A percentile compares a stretch with the other conserved stretches of the same genome.
Conservation (phyloP, 2,888 invertebrate species). For the Syrphus vitripennis region DNA sequence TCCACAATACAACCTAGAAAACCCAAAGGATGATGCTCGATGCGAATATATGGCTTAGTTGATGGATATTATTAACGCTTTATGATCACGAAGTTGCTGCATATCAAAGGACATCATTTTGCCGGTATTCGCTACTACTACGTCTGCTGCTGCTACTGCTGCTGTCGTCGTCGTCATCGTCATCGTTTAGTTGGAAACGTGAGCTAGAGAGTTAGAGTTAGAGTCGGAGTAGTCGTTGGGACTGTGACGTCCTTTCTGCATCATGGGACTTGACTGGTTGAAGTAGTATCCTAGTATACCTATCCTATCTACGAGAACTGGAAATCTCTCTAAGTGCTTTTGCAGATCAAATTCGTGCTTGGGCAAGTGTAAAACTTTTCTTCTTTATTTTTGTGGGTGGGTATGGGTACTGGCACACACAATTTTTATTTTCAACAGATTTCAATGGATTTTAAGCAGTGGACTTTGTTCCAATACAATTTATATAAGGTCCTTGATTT, state of each 20-base stretch:
- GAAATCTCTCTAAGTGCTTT: slow-evolving; percentile 71
- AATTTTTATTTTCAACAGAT: neutral
- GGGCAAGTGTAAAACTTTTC: slow-evolving; percentile 65
- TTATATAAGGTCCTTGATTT: neutral
- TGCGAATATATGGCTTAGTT: slow-evolving; percentile 42
- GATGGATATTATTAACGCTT: slow-evolving; percentile 67
- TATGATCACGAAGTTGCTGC: slow-evolving; percentile 50
- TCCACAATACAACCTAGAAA: slow-evolving; percentile 29
- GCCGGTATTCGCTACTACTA: slow-evolving; percentile 25
- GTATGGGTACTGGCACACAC: slow-evolving; percentile 7
- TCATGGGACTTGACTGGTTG: slow-evolving; percentile 49
- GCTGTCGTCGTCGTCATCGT: slow-evolving; percentile 1
- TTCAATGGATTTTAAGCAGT: neutral
- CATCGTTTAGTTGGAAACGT: neutral
- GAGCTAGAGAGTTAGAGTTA: neutral
- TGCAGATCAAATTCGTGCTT: slow-evolving; percentile 72
- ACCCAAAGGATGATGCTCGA: slow-evolving; percentile 36
- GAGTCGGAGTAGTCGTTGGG: slow-evolving; percentile 12
- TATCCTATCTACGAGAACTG: slow-evolving; percentile 17
- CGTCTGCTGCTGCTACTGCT: neutral
- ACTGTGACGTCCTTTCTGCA: slow-evolving; percentile 64
- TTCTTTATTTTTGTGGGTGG: slow-evolving; percentile 30
- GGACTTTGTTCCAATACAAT: slow-evolving; percentile 13
- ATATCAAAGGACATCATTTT: slow-evolving; percentile 66
- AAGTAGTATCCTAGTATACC: neutral